Evolutionary conservation across 2,888 invertebrate genomes (phyloP).

Genomic region (Caradrina kadenii): DNA sequence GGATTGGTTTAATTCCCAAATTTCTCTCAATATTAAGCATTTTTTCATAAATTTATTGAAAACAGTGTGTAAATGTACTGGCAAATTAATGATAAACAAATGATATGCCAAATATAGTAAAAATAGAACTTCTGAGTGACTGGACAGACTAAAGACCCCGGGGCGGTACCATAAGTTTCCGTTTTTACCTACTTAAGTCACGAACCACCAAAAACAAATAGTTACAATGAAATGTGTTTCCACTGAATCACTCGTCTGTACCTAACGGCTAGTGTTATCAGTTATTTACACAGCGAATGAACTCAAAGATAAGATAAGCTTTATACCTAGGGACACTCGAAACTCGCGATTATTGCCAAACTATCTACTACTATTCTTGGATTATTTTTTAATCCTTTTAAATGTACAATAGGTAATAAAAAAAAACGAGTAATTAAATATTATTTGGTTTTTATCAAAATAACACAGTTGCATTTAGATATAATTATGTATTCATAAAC

Average conservation of each 20-base stretch:
- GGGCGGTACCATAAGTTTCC: not conserved
- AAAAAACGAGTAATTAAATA: not conserved
- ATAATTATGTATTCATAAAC: too few species aligned
- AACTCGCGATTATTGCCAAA: slow-evolving; percentile 55
- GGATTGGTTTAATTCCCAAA: too few species aligned
- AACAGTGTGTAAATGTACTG: too few species aligned
- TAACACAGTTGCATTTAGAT: too few species aligned
- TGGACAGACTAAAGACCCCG: not conserved
- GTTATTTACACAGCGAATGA: slow-evolving; percentile 85
- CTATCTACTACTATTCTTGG: slow-evolving; percentile 19
- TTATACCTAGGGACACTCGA: slow-evolving; percentile 70
- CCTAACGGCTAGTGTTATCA: slow-evolving; percentile 75
- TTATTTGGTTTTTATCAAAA: not conserved
- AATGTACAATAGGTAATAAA: not conserved
- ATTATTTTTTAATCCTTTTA: slow-evolving; percentile 21
- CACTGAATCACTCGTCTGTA: slow-evolving; percentile 63
- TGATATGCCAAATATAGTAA: too few species aligned
- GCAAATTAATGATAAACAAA: too few species aligned
- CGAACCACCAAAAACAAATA: slow-evolving; percentile 16
- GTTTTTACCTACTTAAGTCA: not conserved
- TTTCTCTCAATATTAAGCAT: too few species aligned
- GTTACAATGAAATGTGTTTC: slow-evolving; percentile 19
- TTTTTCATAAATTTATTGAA: too few species aligned
- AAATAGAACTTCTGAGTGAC: too few species aligned
- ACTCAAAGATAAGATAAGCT: slow-evolving; percentile 80